These are phyloP conservation scores for Brenthis hecate DNA, from an alignment of 2,888 invertebrate genomes.

Conservation along the genomic window DNA sequence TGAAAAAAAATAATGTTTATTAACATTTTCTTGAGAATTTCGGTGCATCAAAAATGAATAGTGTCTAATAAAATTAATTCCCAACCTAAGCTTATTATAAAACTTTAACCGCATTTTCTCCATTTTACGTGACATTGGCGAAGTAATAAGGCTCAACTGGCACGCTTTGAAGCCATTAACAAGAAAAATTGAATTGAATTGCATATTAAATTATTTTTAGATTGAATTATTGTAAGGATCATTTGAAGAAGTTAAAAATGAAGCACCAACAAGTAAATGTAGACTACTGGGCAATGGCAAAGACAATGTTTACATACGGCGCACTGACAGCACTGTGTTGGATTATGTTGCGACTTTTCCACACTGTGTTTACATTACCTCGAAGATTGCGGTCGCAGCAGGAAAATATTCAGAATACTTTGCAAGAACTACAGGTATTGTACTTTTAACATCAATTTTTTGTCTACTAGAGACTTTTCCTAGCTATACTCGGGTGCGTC, in stretches of 20 bases:
- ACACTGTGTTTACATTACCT: slow-evolving; percentile 85
- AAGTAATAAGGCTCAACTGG: no score
- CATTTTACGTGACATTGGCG: no score
- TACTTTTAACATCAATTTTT: not conserved
- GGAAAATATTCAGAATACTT: slow-evolving; percentile 72
- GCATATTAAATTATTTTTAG: not conserved
- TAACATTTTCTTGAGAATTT: no score
- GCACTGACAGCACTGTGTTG: slow-evolving; percentile 84
- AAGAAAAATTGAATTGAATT: not conserved
- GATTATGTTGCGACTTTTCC: slow-evolving; percentile 85
- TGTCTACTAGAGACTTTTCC: no score
- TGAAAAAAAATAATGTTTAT: no score
- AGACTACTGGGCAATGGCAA: slow-evolving; percentile 85
- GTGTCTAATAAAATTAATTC: no score
- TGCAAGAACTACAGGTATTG: slow-evolving; percentile 75
- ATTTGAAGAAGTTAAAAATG: slow-evolving; percentile 62
- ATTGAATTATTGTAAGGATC: no score
- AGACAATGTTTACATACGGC: slow-evolving; percentile 84
- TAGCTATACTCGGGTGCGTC: no score
- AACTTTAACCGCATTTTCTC: no score
- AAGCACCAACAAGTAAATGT: slow-evolving; percentile 86
- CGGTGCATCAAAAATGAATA: no score
- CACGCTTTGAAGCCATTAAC: no score
- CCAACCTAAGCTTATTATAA: not conserved
- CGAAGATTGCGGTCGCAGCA: slow-evolving; percentile 81